Percentiles rank a stretch among this genome's conserved stretches.
These are phyloP conservation scores for Clarias gariepinus DNA, from an alignment of 2,113 vertebrate genomes.

Conservation along the genomic window DNA sequence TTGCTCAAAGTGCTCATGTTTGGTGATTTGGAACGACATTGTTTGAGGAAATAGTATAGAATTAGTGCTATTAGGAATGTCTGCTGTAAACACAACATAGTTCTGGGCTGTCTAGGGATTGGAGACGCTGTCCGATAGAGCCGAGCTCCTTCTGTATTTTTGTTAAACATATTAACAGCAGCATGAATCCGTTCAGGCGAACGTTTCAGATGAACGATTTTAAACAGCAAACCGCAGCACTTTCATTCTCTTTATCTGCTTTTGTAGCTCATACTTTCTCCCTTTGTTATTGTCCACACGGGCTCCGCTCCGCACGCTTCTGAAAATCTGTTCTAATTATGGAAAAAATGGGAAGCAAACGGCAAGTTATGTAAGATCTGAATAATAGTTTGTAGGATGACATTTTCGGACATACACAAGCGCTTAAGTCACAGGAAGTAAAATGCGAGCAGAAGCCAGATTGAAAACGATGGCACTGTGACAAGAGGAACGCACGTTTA, in stretches of 20 bases:
- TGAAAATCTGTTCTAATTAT: conserved; percentile 11
- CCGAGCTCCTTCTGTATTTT: neutral
- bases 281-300: conserved; percentile 5
- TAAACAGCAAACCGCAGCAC: neutral
- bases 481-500: neutral
- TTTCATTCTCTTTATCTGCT: conserved; percentile 4
- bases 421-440: neutral
- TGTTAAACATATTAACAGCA: neutral
- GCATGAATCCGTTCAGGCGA: neutral
- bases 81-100: conserved; percentile 15
- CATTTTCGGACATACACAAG: neutral
- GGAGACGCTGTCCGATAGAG: neutral
- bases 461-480: neutral
- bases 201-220: neutral
- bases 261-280: conserved; percentile 1
- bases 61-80: conserved; percentile 27
- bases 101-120: neutral
- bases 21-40: conserved; percentile 1
- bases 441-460: neutral
- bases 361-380: conserved; percentile 5
- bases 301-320: neutral
- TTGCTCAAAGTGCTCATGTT: conserved; percentile 4
- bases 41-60: conserved; percentile 15
- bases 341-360: neutral
- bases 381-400: conserved; percentile 14